These are phyloP conservation scores for Yoshiicerus persimilis DNA, from an alignment of 1,140 invertebrate species.

Conservation along the genomic window DNA sequence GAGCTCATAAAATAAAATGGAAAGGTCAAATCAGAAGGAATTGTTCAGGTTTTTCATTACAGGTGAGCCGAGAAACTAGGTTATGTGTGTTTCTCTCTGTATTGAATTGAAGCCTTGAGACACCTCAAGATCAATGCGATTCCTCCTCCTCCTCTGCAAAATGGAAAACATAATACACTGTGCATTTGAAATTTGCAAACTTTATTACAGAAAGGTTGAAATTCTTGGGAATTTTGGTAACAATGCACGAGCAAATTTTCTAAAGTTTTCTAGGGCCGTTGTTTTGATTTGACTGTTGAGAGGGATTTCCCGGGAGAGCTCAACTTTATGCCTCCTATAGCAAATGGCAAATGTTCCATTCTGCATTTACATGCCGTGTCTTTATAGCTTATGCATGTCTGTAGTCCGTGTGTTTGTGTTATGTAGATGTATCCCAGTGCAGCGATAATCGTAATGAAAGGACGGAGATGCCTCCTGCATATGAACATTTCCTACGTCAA, in stretches of 20 bases:
- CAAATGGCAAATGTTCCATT: conserved; percentile 17
- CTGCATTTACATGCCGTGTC: conserved; percentile 1
- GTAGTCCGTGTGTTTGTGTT: conserved; percentile 9
- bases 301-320: conserved; percentile 17
- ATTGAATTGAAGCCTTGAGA: not conserved
- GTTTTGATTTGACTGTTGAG: conserved; percentile 20
- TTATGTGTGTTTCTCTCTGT: not conserved
- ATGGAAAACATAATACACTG: not conserved
- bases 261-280: conserved; percentile 18
- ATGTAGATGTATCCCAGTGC: conserved; percentile 21
- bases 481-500: conserved; percentile 20
- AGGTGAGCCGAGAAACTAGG: not conserved
- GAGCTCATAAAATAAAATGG: not conserved
- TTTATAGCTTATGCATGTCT: not conserved
- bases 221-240: conserved; percentile 10
- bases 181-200: conserved; percentile 14
- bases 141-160: not conserved
- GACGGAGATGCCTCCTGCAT: conserved; percentile 17
- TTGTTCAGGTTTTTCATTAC: not conserved
- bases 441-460: conserved; percentile 22
- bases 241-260: conserved; percentile 10
- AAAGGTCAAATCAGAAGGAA: conserved; percentile 1
- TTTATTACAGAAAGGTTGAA: not conserved
- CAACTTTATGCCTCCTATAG: conserved; percentile 22
- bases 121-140: not conserved